Evolutionary conservation across 2,113 vertebrate genomes (phyloP), one percentile per base, ranked within the genome.

Genomic region (Machaerirhynchus nigripectus): DNA sequence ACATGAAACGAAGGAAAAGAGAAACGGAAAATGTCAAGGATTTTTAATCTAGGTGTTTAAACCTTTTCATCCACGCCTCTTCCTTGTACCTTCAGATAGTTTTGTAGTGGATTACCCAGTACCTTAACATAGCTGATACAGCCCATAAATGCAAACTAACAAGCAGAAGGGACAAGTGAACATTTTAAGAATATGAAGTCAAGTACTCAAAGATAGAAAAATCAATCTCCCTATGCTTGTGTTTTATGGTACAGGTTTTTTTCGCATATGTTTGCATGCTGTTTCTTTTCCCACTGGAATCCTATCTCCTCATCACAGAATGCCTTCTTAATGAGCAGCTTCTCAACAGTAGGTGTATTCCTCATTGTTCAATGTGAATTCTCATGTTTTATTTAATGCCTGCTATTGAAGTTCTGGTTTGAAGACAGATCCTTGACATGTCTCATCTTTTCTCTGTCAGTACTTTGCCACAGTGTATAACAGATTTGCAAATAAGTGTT

Each of bases 371-470:
- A 94, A 64, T 61, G 80, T 31, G 53, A 89, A 69, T 86, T 87
- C 56, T 92, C 33, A 70, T 94, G 74, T 95, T 95, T 95, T 91
- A 94, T 94, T 95, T 96, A 97, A 73, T 18, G 79, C 21, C 21
- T 12, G 11, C 49, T 82, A 61, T 61, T 94, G 74, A 91, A 89
- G 57, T 82, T 92, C 61, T 68, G 20, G 76, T 94, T 91, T 80
- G 81, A 93, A 94, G 84, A 61, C n/a, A 60, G 59, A 56, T 63
- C 78, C 42, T 93, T 92, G 84, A 87, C 57, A 37, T 47, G 24
- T 81, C 47, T 87, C 50, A 50, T 95, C 37, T 80, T 91, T 83
- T 90, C 63, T 90, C 46, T 80, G 70, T 42, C 84, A 74, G 24
- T 87, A 65, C 50, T 79, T 93, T 7, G 1, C 59, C 55, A 53